These are phyloP conservation scores for Listronotus bonariensis DNA, from an alignment of 1,140 invertebrate genomes.

Conservation along the genomic window DNA sequence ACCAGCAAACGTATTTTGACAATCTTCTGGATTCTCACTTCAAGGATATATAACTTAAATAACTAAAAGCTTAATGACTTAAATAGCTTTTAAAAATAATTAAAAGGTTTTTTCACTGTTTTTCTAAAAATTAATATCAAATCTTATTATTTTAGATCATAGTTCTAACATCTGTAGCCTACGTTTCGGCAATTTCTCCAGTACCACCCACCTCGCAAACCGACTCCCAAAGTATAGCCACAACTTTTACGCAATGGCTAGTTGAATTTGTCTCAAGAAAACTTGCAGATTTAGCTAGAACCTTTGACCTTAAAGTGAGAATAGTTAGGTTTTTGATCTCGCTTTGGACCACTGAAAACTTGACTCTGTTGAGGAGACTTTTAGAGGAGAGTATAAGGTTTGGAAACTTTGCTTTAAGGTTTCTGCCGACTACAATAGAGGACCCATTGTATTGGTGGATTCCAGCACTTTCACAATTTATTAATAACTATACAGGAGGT, in stretches of 20 bases:
- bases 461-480: background rate
- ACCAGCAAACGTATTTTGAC: no score
- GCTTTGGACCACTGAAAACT: constrained; percentile 25
- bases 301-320: constrained; percentile 9
- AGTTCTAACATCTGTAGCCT: no score
- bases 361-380: constrained; percentile 9
- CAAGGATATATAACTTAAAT: no score
- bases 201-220: background rate
- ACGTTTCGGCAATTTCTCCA: no score
- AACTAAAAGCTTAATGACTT: no score
- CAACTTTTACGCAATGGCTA: constrained; percentile 4
- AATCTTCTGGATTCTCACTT: no score
- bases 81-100: no score
- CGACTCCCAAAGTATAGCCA: background rate
- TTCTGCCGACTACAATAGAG: constrained; percentile 5
- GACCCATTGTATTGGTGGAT: constrained; percentile 15
- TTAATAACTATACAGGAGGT: constrained; percentile 1
- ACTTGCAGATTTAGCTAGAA: constrained; percentile 5
- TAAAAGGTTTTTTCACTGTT: no score
- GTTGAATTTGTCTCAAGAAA: constrained; percentile 7
- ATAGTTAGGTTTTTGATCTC: constrained; percentile 15
- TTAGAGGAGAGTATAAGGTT: constrained; percentile 4
- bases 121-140: no score
- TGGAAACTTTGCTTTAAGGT: constrained; percentile 6
- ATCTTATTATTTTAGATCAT: no score